These are phyloP conservation scores for Drosophila subsilvestris DNA, from an alignment of 2,888 invertebrate genomes.

Conservation along the genomic window DNA sequence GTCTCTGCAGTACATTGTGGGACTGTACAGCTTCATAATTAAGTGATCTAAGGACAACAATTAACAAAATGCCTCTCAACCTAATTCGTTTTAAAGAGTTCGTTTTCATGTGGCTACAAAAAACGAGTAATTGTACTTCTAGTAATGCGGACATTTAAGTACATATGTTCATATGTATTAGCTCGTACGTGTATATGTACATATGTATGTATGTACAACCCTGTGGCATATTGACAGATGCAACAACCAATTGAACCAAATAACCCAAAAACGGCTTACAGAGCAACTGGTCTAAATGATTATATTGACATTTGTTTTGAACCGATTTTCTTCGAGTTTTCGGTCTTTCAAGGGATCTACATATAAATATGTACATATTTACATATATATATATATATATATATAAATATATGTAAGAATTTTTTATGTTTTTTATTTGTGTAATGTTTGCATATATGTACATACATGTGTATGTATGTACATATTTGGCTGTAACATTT, in stretches of 20 bases:
- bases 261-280: not conserved
- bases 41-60: slow-evolving; percentile 8
- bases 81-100: slow-evolving; percentile 17
- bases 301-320: not conserved
- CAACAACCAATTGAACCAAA: not conserved
- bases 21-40: slow-evolving; percentile 34
- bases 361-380: too few species aligned
- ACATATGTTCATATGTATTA: too few species aligned
- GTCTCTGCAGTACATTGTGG: slow-evolving; percentile 31
- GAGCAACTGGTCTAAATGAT: not conserved
- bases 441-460: too few species aligned
- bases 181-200: not conserved
- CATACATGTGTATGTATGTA: too few species aligned
- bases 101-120: not conserved
- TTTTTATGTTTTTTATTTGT: too few species aligned
- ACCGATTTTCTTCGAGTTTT: not conserved
- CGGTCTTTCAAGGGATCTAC: too few species aligned
- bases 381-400: too few species aligned
- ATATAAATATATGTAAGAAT: too few species aligned
- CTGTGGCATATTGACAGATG: not conserved
- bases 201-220: not conserved
- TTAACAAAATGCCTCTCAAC: slow-evolving; percentile 1
- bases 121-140: not conserved
- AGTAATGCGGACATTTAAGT: not conserved
- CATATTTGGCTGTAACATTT: too few species aligned